Evolutionary conservation across 2,888 invertebrate species (phyloP).

Genomic region (Pogonocherus hispidulus): DNA sequence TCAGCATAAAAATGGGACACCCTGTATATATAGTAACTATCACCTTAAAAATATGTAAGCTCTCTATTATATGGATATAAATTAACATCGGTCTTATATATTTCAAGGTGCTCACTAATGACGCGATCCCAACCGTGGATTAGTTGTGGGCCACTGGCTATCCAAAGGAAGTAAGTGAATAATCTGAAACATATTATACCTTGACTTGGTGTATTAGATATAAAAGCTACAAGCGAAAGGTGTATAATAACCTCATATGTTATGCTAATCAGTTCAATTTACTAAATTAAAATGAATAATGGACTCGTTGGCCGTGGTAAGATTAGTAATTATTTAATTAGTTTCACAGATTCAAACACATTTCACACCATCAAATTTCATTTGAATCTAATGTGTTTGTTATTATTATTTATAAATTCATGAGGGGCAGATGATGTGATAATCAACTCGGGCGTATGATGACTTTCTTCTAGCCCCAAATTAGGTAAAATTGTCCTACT

Average conservation of each 20-base stretch:
- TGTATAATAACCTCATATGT: conserved; percentile 11
- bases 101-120: background rate
- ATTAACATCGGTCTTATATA: background rate
- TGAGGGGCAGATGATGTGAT: background rate
- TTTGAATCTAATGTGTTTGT: background rate
- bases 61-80: background rate
- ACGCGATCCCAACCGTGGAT: background rate
- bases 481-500: no score
- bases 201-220: background rate
- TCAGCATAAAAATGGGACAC: no score
- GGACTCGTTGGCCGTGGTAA: background rate
- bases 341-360: background rate
- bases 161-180: background rate
- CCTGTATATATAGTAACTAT: no score
- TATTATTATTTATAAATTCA: background rate
- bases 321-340: conserved; percentile 19
- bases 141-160: background rate
- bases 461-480: background rate
- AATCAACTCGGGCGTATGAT: background rate
- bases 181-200: background rate
- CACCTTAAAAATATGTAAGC: background rate
- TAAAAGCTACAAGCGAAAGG: background rate
- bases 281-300: conserved; percentile 21
- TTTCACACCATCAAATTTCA: conserved; percentile 2
- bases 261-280: conserved; percentile 16